Evolutionary conservation across 2,888 invertebrate species (phyloP).

Genomic region (Maniola hyperantus): DNA sequence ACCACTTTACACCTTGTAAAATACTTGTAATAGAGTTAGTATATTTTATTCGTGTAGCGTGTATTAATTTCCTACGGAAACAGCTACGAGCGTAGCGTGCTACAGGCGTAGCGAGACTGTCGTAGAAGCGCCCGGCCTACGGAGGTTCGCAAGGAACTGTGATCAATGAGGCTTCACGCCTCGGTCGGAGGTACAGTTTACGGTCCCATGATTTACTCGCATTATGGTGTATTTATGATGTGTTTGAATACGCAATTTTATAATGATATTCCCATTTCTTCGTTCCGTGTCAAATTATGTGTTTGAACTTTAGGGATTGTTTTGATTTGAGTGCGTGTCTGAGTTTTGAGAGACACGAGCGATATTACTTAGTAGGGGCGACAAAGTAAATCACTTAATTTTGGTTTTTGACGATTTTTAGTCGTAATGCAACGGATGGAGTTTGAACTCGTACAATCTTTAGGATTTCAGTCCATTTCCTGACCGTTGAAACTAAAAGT

Average conservation of each 20-base stretch:
- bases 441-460: too few relatives aligned
- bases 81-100: conserved; percentile 65
- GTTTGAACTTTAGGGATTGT: background rate
- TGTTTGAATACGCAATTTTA: conserved; percentile 3
- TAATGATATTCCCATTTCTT: background rate
- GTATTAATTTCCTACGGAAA: conserved; percentile 33
- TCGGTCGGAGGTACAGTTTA: conserved; percentile 42
- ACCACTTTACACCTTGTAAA: conserved; percentile 39
- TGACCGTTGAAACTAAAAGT: too few relatives aligned
- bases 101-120: conserved; percentile 65
- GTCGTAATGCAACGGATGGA: too few relatives aligned
- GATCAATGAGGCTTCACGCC: conserved; percentile 52
- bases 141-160: conserved; percentile 46
- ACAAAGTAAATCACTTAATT: too few relatives aligned
- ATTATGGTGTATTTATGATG: conserved; percentile 33
- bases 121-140: conserved; percentile 48
- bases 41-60: conserved; percentile 40
- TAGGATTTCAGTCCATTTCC: too few relatives aligned
- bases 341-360: too few relatives aligned
- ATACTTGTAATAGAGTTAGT: conserved; percentile 27
- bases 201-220: conserved; percentile 42
- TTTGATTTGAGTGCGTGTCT: too few relatives aligned
- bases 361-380: too few relatives aligned
- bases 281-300: conserved; percentile 8
- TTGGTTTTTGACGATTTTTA: too few relatives aligned